Percentiles rank a stretch among this genome's conserved stretches.
Conservation (phyloP, 2,888 invertebrate species). For the Hetaerina titia region DNA sequence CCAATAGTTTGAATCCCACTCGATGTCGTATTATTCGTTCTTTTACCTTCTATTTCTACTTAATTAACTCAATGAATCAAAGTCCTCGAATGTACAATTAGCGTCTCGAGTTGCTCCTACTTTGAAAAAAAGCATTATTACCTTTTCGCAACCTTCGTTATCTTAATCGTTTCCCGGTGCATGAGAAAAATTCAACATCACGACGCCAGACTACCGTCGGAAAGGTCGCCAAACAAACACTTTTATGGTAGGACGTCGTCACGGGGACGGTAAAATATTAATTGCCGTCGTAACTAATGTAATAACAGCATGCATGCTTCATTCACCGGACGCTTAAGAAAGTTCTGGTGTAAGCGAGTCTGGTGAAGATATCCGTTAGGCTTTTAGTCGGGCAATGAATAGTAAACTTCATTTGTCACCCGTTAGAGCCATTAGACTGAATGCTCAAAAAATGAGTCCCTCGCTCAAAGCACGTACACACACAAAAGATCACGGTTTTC, state of each 20-base stretch:
- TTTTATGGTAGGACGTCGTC: background rate
- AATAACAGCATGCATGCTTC: background rate
- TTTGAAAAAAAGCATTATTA: background rate
- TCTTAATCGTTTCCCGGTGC: background rate
- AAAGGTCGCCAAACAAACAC: background rate
- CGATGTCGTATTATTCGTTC: background rate
- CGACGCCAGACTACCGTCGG: background rate
- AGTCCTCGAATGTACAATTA: background rate
- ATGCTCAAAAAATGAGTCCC: background rate
- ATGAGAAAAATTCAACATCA: background rate
- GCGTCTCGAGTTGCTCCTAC: background rate
- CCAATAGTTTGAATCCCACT: slow-evolving; percentile 12
- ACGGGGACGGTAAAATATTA: background rate
- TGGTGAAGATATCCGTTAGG: background rate
- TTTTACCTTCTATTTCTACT: background rate
- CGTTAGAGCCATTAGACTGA: background rate
- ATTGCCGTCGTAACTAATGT: background rate
- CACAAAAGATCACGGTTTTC: background rate
- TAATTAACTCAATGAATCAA: background rate
- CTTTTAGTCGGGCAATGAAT: background rate
- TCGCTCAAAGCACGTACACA: background rate
- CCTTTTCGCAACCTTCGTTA: background rate
- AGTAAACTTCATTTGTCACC: background rate
- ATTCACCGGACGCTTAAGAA: background rate
- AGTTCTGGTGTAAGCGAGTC: slow-evolving; percentile 4